phyloP scores from a whole-genome alignment of 2,888 invertebrate species.

The Chorisops tibialis region DNA sequence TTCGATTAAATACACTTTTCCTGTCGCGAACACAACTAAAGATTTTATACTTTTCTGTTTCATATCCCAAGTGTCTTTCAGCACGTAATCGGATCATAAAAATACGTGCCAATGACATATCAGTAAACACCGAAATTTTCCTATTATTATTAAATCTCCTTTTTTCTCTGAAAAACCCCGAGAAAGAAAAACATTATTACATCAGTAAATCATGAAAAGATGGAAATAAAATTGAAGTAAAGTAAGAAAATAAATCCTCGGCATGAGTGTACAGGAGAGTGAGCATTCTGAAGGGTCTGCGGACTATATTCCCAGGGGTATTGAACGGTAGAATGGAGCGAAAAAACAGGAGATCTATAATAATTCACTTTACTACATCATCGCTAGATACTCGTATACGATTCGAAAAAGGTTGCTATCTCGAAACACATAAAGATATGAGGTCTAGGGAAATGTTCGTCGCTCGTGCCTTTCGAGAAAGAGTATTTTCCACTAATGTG shows the following conservation, averaged over 20 bases:
- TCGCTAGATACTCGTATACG: neutral
- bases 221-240: slow-evolving; percentile 24
- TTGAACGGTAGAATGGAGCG: neutral
- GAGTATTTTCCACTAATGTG: too few species aligned
- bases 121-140: slow-evolving; percentile 21
- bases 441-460: neutral
- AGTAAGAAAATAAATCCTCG: slow-evolving; percentile 21
- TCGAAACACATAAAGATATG: neutral
- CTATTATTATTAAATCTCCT: slow-evolving; percentile 17
- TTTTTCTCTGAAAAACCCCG: slow-evolving; percentile 3
- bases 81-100: slow-evolving; percentile 17
- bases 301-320: slow-evolving; percentile 6
- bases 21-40: too few species aligned
- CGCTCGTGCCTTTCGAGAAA: too few species aligned
- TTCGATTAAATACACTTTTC: too few species aligned
- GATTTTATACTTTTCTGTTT: neutral
- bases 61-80: slow-evolving; percentile 8
- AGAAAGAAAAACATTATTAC: slow-evolving; percentile 4
- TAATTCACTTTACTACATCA: slow-evolving; percentile 22
- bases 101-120: slow-evolving; percentile 22
- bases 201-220: slow-evolving; percentile 18
- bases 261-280: neutral
- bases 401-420: too few species aligned
- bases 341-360: neutral
- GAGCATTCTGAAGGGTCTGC: slow-evolving; percentile 8